These are phyloP conservation scores for Saturnia pavonia DNA, from an alignment of 2,888 invertebrate genomes.

Conservation along the genomic window DNA sequence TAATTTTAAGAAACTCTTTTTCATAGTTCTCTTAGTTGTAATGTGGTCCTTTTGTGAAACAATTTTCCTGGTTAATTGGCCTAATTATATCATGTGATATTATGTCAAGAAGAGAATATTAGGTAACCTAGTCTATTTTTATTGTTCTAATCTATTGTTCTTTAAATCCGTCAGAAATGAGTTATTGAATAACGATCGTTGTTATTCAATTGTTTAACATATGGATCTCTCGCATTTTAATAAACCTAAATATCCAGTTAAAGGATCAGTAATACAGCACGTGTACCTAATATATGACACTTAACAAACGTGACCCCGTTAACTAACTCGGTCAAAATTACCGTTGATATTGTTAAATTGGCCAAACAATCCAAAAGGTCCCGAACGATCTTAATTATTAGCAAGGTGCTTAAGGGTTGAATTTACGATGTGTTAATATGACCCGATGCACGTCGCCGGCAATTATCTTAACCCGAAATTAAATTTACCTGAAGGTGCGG, in stretches of 20 bases:
- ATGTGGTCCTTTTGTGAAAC: neutral
- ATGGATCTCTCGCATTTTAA: neutral
- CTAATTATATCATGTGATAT: neutral
- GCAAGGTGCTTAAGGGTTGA: slow-evolving; percentile 76
- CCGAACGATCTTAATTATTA: slow-evolving; percentile 75
- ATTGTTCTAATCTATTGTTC: too few species aligned
- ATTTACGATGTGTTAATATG: slow-evolving; percentile 78
- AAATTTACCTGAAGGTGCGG: slow-evolving; percentile 71
- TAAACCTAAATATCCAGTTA: neutral
- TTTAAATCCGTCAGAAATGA: too few species aligned
- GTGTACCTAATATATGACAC: slow-evolving; percentile 41
- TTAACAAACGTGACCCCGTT: slow-evolving; percentile 55
- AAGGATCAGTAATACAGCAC: neutral
- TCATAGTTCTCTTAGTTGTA: neutral
- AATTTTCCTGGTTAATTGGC: neutral
- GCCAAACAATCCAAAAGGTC: slow-evolving; percentile 57
- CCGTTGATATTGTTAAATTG: slow-evolving; percentile 66
- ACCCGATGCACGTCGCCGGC: slow-evolving; percentile 65
- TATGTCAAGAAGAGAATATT: neutral
- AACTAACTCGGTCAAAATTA: slow-evolving; percentile 6
- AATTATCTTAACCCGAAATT: slow-evolving; percentile 71
- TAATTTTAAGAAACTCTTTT: too few species aligned
- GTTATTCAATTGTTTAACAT: neutral
- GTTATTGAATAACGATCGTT: neutral
- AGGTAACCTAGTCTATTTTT: too few species aligned